Percentiles rank a stretch among this genome's conserved stretches.
These are phyloP conservation scores for Bos taurus DNA, from an alignment of 2,113 vertebrate species.

Conservation along the genomic window DNA sequence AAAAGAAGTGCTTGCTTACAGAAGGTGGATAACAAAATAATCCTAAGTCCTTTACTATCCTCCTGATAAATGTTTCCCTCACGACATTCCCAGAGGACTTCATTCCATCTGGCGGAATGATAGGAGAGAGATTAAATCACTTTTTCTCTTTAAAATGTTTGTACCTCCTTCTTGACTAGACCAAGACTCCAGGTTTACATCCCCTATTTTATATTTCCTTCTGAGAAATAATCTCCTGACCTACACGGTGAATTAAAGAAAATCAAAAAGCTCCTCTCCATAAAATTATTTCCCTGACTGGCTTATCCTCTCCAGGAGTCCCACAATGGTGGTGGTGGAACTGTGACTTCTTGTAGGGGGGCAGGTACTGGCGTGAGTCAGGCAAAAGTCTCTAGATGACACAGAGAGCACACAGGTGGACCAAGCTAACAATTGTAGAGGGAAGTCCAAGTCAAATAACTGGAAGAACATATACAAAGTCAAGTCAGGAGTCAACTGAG, in stretches of 20 bases:
- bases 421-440: neutral
- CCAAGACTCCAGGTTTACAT: neutral
- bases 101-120: neutral
- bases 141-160: constrained; percentile 18
- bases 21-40: constrained; percentile 41
- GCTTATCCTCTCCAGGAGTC: neutral
- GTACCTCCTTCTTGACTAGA: neutral
- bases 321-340: neutral
- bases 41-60: neutral
- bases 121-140: neutral
- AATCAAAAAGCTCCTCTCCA: neutral
- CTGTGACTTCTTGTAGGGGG: neutral
- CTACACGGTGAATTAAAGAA: neutral
- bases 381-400: neutral
- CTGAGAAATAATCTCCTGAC: neutral
- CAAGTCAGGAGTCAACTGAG: neutral
- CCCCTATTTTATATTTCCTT: neutral
- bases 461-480: neutral
- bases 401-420: neutral
- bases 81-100: neutral
- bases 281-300: neutral
- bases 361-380: neutral
- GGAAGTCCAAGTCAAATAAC: neutral
- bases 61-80: constrained; percentile 31
- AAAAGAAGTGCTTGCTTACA: constrained; percentile 25